Percentiles rank a stretch among this genome's conserved stretches.
Conservation (phyloP, 2,888 invertebrate genomes). For the Lycia hirtaria region DNA sequence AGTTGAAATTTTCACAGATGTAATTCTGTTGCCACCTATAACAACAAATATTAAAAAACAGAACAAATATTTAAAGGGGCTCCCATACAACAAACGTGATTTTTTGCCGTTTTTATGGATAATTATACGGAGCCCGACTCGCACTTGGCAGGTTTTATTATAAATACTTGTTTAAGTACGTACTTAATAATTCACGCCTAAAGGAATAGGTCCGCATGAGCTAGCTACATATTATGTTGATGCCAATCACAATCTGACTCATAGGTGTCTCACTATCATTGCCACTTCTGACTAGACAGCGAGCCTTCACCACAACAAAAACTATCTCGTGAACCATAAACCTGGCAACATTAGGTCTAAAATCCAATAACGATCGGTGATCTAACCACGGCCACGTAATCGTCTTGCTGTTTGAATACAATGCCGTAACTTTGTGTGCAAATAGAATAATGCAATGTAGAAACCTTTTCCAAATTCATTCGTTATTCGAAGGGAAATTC, state of each 20-base stretch:
- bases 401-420: conserved; percentile 69
- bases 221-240: conserved; percentile 42
- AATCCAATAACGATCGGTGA: conserved; percentile 44
- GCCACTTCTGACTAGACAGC: conserved; percentile 50
- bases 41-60: too few species aligned
- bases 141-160: too few species aligned
- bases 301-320: conserved; percentile 22
- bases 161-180: background rate
- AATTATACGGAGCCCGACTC: too few species aligned
- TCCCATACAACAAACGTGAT: too few species aligned
- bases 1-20: too few species aligned
- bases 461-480: conserved; percentile 9
- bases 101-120: too few species aligned
- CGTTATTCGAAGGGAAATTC: conserved; percentile 2
- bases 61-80: too few species aligned
- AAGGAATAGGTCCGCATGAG: conserved; percentile 40
- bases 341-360: conserved; percentile 44
- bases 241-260: conserved; percentile 60
- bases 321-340: conserved; percentile 11
- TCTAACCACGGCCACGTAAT: conserved; percentile 60
- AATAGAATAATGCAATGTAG: conserved; percentile 58
- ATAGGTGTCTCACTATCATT: conserved; percentile 63
- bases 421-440: conserved; percentile 71
- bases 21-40: too few species aligned
- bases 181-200: background rate